Evolutionary conservation across 2,113 vertebrate species (phyloP).

Genomic region (Mus spicilegus): DNA sequence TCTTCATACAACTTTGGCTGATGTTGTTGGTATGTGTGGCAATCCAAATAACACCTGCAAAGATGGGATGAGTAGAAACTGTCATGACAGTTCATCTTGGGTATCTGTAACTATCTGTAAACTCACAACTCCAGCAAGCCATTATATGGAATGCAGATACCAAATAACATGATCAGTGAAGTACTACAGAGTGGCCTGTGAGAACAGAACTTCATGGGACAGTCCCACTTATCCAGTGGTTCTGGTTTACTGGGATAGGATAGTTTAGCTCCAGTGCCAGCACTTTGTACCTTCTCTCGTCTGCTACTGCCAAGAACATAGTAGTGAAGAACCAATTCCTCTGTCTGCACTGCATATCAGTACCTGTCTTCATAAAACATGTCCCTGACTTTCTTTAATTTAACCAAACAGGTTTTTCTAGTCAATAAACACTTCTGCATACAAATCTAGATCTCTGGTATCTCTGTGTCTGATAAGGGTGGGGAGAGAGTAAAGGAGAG

Average conservation of each 20-base stretch:
- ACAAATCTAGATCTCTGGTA: background rate
- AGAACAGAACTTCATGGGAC: fast-evolving
- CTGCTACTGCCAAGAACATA: background rate
- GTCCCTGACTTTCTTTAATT: background rate
- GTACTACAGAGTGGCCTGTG: background rate
- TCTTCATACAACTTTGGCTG: background rate
- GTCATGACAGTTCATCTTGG: background rate
- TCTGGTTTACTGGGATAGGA: background rate
- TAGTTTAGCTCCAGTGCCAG: background rate
- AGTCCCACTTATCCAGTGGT: fast-evolving
- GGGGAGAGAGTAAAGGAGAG: too few species aligned
- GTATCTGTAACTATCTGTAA: background rate
- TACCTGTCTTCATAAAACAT: background rate
- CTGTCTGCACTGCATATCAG: too few species aligned
- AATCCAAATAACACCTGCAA: background rate
- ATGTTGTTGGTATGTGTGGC: background rate
- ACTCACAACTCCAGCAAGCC: fast-evolving
- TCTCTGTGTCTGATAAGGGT: background rate
- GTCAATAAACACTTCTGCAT: background rate
- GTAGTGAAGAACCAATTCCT: background rate
- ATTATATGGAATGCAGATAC: background rate
- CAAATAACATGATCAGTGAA: fast-evolving
- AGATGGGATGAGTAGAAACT: fast-evolving
- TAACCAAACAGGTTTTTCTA: background rate
- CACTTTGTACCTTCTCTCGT: background rate